Evolutionary conservation across 2,797 vertebrate species (phyloP), one percentile per base, ranked within the genome.

Genomic region (Chloroceryle amazona): DNA sequence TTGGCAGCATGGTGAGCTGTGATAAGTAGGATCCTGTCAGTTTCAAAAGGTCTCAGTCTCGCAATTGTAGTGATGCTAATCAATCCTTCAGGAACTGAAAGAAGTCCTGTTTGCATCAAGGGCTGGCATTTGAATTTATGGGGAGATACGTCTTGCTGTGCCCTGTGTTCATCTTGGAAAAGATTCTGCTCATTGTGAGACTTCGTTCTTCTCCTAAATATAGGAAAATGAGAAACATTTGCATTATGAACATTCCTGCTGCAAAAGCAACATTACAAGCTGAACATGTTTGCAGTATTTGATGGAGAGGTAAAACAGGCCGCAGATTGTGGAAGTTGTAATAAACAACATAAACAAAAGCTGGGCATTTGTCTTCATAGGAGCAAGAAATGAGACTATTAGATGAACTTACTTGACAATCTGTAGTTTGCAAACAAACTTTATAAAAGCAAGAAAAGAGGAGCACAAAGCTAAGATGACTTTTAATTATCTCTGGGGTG

Each of bases 401-500:
- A 51, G 22, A 41, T 4, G 17, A 86, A 58, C 10, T n/a, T 60
- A n/a, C 25, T 19, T 80, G 65, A 16, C 17, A 35, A 17, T 22
- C n/a, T 61, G 0, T 18, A 51, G 29, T 8, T 70, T 12, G 15
- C 26, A 88, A 73, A 61, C 63, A 49, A 58, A 71, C 16, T 42
- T 66, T 6, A 26, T 54, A 25, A 63, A 66, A 66, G 21, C 37
- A 33, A 49, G 35, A 31, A 25, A 67, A 83, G 37, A 20, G 46
- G 23, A 66, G n/a, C 37, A 31, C 3, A 17, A 21, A 47, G 18
- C 7, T 39, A 21, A 58, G 47, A 58, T 39, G 23, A 28, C 10
- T 89, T 76, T 28, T 44, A 51, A n/a, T 19, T 8, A 1, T 55
- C 10, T 44, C 18, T 49, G 16, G 7, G 2, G 0, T 1, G 41